Evolutionary conservation across 1,140 invertebrate genomes (phyloP), one percentile per base, ranked within the genome.

Genomic region (Drosophila virilis): DNA sequence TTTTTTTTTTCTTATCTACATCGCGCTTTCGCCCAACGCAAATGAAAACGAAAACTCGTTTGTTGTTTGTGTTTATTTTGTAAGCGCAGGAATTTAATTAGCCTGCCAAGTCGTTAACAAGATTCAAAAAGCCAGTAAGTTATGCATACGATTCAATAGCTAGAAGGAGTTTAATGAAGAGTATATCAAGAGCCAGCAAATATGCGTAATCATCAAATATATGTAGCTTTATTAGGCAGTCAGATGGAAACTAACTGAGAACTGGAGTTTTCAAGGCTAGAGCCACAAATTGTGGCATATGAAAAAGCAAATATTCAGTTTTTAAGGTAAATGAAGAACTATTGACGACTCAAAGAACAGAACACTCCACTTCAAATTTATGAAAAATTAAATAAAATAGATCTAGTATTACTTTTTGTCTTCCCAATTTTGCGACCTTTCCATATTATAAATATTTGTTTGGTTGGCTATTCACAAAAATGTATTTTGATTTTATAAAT

Each of bases 41-140:
- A 57, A 46, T n/a, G 74, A 77, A 86, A 86, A 66, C 67, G 77
- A 74, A 75, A 83, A 70, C 45, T 55, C 15, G 12, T 37, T 45
- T 59, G 40, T 76, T 77, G 61, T 62, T 88, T 88, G 67, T 64
- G 62, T 72, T 72, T 83, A 69, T 78, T 78, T 73, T 65, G 61
- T 61, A 76, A 74, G 78, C 70, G 69, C 74, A 75, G 51, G 84
- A 88, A 89, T 88, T 88, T 88, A 88, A 88, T 88, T 88, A 88
- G 83, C 80, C 77, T 66, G 62, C 78, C 71, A 69, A 89, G 86
- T 89, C 76, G 82, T 89, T 86, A 88, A 83, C 83, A 89, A 88
- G 84, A 89, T 88, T 72, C 82, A 64, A 46, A 77, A 80, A 60
- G 60, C 68, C 79, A 68, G 68, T 88, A 74, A 82, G 83, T 86